phyloP scores from a whole-genome alignment of 2,113 vertebrate genomes.

The Notiomystis cincta region DNA sequence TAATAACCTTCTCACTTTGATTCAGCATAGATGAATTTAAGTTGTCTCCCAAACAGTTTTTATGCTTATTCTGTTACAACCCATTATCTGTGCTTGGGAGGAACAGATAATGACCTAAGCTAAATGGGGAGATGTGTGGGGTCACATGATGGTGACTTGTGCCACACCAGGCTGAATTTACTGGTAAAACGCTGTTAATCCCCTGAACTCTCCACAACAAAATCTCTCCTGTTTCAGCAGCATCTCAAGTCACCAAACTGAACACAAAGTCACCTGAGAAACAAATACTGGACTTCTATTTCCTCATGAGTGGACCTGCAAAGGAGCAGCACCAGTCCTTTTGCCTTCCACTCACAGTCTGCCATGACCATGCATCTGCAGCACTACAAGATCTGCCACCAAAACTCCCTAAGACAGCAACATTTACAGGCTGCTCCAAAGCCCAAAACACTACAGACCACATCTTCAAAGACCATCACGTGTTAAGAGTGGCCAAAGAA shows the following conservation, averaged over 20 bases:
- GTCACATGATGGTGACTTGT: neutral
- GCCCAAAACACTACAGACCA: neutral
- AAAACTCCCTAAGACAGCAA: neutral
- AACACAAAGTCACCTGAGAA: neutral
- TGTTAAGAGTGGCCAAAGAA: neutral
- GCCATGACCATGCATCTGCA: neutral
- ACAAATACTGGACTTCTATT: neutral
- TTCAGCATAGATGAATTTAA: neutral
- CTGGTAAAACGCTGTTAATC: neutral
- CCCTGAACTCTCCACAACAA: neutral
- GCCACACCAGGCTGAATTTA: rapidly evolving
- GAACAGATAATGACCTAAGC: neutral
- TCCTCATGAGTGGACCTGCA: neutral
- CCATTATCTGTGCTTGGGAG: neutral
- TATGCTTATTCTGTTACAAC: neutral
- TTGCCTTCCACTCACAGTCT: neutral
- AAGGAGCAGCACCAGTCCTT: neutral
- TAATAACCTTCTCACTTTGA: neutral
- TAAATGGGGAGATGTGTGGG: neutral
- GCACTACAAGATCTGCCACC: rapidly evolving
- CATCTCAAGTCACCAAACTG: neutral
- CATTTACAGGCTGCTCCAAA: neutral
- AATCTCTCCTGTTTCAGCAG: neutral
- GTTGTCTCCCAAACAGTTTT: neutral
- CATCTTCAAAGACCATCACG: neutral